These are phyloP conservation scores for Drosophila flavopinicola DNA, from an alignment of 2,888 invertebrate genomes.

Conservation along the genomic window DNA sequence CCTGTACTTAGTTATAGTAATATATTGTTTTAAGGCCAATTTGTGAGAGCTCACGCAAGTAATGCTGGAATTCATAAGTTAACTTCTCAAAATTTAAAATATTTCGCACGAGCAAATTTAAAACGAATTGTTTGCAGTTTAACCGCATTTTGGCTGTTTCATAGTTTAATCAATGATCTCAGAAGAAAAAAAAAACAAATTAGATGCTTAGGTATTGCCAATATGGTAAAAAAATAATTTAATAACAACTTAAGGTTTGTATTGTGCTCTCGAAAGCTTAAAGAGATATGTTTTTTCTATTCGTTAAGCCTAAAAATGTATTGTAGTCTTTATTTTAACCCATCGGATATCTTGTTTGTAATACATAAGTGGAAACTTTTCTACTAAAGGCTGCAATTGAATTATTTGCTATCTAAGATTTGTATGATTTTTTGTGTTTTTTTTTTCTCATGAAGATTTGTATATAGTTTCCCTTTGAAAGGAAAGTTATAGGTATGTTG, in stretches of 20 bases:
- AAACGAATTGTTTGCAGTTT: neutral
- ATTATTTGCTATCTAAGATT: slow-evolving; percentile 62
- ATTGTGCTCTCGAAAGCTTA: slow-evolving; percentile 55
- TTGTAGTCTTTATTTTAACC: slow-evolving; percentile 48
- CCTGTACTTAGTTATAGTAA: too few species aligned
- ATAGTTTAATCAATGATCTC: slow-evolving; percentile 8
- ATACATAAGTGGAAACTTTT: slow-evolving; percentile 54
- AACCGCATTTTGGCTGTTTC: neutral
- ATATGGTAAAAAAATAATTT: slow-evolving; percentile 40
- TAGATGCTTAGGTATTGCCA: slow-evolving; percentile 19
- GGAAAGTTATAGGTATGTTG: neutral
- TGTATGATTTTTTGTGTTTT: slow-evolving; percentile 2
- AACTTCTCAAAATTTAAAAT: too few species aligned
- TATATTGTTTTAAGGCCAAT: too few species aligned
- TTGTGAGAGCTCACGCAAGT: too few species aligned
- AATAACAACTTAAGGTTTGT: slow-evolving; percentile 44
- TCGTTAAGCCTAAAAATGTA: slow-evolving; percentile 41
- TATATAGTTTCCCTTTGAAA: neutral
- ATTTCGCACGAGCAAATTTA: neutral
- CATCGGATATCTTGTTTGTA: slow-evolving; percentile 29
- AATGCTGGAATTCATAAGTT: too few species aligned
- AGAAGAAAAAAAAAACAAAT: slow-evolving; percentile 16
- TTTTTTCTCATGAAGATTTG: slow-evolving; percentile 8
- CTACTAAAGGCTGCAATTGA: slow-evolving; percentile 51
- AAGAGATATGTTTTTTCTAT: slow-evolving; percentile 67